Evolutionary conservation across 2,888 invertebrate species (phyloP).

Genomic region (Lepidocyrtoides sp.): DNA sequence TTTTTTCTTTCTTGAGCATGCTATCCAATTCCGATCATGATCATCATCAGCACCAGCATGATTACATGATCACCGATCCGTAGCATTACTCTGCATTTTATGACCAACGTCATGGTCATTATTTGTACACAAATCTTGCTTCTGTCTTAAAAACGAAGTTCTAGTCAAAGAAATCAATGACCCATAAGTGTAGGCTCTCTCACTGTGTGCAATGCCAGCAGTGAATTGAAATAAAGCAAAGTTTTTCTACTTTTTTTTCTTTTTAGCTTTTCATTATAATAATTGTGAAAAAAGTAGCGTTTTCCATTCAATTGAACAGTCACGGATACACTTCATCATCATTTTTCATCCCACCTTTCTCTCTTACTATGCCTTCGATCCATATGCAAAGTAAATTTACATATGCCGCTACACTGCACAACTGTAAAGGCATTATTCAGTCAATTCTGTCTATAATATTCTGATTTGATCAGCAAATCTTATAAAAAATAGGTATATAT

Average conservation of each 20-base stretch:
- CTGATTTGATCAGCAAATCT: background rate
- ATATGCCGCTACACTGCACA: background rate
- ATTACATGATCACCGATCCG: slow-evolving; percentile 27
- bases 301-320: slow-evolving; percentile 66
- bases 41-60: background rate
- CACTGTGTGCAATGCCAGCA: background rate
- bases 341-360: slow-evolving; percentile 50
- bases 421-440: background rate
- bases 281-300: slow-evolving; percentile 50
- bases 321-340: slow-evolving; percentile 64
- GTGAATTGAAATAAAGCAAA: background rate
- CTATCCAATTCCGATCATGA: slow-evolving; percentile 24
- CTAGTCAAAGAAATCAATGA: slow-evolving; percentile 64
- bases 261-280: slow-evolving; percentile 42
- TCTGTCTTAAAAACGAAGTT: slow-evolving; percentile 11
- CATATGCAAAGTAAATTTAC: background rate
- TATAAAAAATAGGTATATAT: background rate
- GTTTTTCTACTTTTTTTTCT: background rate
- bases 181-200: slow-evolving; percentile 11
- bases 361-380: background rate
- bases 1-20: background rate
- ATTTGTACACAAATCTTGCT: slow-evolving; percentile 39
- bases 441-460: background rate
- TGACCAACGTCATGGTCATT: slow-evolving; percentile 32
- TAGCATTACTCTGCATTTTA: slow-evolving; percentile 19